These are phyloP conservation scores for Coptodon rendalli DNA, from an alignment of 2,113 vertebrate species.

Conservation along the genomic window DNA sequence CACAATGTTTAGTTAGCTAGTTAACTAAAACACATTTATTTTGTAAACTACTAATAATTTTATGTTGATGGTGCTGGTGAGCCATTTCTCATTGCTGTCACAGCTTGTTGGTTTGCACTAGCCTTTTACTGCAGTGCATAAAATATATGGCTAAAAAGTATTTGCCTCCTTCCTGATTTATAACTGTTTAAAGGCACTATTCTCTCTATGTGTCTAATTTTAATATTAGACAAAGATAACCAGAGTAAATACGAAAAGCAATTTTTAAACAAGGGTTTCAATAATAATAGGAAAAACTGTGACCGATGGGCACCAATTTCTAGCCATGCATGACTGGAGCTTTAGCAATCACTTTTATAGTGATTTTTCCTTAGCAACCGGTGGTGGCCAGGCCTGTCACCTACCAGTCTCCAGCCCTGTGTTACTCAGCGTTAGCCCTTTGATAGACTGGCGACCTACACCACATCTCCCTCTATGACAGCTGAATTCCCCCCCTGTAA, in stretches of 20 bases:
- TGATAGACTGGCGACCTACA: not conserved
- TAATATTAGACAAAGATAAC: not conserved
- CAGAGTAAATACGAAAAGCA: not conserved
- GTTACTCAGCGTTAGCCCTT: not conserved
- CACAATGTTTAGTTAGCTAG: not conserved
- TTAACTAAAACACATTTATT: not conserved
- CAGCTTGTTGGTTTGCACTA: not conserved
- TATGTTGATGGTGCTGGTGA: not conserved
- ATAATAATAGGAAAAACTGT: not conserved
- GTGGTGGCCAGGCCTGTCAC: not conserved
- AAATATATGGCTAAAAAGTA: not conserved
- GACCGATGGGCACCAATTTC: not conserved
- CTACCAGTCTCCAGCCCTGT: not conserved
- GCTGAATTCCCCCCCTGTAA: fast-evolving
- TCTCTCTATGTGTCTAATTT: not conserved
- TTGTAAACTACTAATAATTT: not conserved
- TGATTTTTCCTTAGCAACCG: not conserved
- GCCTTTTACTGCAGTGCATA: not conserved
- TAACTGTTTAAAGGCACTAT: not conserved
- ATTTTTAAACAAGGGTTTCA: not conserved
- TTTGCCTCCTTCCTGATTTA: not conserved
- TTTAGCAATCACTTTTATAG: not conserved
- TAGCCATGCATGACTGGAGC: not conserved
- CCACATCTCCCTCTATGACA: not conserved
- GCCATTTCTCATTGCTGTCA: not conserved